Evolutionary conservation across 2,113 vertebrate genomes (phyloP).

Genomic region (Halcyon senegalensis): DNA sequence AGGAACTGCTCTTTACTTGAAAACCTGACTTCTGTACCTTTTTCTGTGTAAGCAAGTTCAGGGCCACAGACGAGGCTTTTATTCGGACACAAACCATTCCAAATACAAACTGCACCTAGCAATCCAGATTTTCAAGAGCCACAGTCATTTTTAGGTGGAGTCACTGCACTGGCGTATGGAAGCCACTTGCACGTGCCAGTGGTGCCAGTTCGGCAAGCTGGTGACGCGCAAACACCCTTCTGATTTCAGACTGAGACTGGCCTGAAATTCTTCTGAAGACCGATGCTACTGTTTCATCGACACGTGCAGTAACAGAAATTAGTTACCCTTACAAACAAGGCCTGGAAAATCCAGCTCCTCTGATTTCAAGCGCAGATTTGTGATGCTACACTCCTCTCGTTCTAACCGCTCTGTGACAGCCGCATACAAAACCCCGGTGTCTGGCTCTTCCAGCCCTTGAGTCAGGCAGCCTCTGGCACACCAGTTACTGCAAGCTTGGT

Average conservation of each 20-base stretch:
- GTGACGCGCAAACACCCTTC: background rate
- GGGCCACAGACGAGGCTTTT: background rate
- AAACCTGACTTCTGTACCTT: background rate
- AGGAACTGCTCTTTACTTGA: background rate
- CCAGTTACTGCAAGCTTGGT: background rate
- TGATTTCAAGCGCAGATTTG: background rate
- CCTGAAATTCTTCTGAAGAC: background rate
- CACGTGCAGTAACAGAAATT: background rate
- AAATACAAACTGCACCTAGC: background rate
- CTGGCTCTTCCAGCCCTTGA: background rate
- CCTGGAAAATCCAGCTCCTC: background rate
- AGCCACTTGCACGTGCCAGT: background rate
- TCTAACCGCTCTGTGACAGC: background rate
- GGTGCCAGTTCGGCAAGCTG: background rate
- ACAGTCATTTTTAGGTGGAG: background rate
- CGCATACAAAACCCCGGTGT: background rate
- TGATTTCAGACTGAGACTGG: background rate
- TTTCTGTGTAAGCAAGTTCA: background rate
- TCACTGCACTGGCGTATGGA: background rate
- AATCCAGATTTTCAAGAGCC: background rate
- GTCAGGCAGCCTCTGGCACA: background rate
- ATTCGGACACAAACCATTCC: background rate
- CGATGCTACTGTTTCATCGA: background rate
- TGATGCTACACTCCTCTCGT: background rate
- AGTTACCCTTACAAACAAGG: background rate